Conservation (phyloP, 2,888 invertebrate species). For the Ochropleura plecta region DNA sequence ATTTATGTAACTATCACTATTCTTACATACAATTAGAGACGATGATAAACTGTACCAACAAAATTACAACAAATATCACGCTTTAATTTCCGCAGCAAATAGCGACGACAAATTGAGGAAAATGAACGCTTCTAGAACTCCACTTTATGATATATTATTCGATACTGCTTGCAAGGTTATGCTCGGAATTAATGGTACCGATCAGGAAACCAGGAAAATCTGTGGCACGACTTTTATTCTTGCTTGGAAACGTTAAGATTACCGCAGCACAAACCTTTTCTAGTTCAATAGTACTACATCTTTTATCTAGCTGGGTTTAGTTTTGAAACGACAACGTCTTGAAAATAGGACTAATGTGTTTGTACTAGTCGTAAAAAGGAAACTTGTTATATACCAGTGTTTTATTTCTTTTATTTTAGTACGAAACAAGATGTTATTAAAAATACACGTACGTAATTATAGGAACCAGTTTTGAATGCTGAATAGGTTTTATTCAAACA, state of each 20-base stretch:
- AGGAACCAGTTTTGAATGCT: not conserved
- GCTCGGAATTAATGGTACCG: not conserved
- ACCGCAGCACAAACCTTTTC: not conserved
- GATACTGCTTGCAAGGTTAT: conserved; percentile 44
- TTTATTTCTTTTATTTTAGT: not conserved
- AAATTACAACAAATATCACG: conserved; percentile 22
- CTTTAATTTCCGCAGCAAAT: conserved; percentile 42
- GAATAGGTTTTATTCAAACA: not conserved
- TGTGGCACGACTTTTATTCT: not conserved
- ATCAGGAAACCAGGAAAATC: conserved; percentile 6
- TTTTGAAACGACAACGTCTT: not conserved
- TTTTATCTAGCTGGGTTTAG: not conserved
- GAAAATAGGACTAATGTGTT: not conserved
- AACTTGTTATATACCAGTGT: not conserved
- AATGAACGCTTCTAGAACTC: conserved; percentile 40
- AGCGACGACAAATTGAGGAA: conserved; percentile 46
- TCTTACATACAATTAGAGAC: not conserved
- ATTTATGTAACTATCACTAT: not conserved
- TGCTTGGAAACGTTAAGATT: not conserved
- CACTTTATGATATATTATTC: conserved; percentile 39
- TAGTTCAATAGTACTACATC: not conserved
- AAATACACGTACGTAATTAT: not conserved
- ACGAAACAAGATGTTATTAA: not conserved
- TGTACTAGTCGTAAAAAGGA: not conserved
- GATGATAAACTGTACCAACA: conserved; percentile 9